Conservation (phyloP, 1,140 invertebrate species). For the Drosophila kurseongensis region DNA sequence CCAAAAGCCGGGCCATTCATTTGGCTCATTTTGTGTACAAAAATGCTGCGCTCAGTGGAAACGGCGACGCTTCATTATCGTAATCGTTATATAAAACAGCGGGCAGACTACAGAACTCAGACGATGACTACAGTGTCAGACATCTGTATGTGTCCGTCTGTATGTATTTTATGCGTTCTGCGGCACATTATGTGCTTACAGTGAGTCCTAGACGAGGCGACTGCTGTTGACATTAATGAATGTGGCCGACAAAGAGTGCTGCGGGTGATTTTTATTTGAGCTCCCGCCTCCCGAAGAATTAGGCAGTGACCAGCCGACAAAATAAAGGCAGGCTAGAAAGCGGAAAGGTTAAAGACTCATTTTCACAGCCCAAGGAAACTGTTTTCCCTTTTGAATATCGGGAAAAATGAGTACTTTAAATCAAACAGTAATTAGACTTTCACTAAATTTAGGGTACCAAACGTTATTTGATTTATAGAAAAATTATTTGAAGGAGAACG, state of each 20-base stretch:
- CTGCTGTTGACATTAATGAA: conserved; percentile 75
- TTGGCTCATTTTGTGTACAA: conserved; percentile 81
- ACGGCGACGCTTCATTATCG: conserved; percentile 79
- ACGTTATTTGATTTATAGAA: no score
- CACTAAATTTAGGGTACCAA: background rate
- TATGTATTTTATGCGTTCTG: conserved; percentile 76
- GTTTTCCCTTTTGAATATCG: background rate
- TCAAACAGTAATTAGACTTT: background rate
- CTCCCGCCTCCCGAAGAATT: conserved; percentile 24
- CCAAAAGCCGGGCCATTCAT: conserved; percentile 65
- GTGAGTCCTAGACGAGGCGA: conserved; percentile 56
- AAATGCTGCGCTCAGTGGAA: conserved; percentile 79
- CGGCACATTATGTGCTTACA: conserved; percentile 72
- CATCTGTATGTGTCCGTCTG: conserved; percentile 32
- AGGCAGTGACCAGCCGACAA: conserved; percentile 22
- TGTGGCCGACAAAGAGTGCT: conserved; percentile 65
- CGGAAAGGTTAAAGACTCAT: conserved; percentile 14
- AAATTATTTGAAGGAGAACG: no score
- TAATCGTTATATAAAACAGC: conserved; percentile 83
- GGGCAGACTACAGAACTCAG: conserved; percentile 63
- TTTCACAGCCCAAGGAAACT: background rate
- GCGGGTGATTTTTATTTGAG: conserved; percentile 77
- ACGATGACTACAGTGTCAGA: conserved; percentile 62
- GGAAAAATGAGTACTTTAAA: background rate
- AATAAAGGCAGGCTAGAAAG: conserved; percentile 13